These are phyloP conservation scores for Plagodis pulveraria DNA, from an alignment of 2,888 invertebrate genomes.

Conservation along the genomic window DNA sequence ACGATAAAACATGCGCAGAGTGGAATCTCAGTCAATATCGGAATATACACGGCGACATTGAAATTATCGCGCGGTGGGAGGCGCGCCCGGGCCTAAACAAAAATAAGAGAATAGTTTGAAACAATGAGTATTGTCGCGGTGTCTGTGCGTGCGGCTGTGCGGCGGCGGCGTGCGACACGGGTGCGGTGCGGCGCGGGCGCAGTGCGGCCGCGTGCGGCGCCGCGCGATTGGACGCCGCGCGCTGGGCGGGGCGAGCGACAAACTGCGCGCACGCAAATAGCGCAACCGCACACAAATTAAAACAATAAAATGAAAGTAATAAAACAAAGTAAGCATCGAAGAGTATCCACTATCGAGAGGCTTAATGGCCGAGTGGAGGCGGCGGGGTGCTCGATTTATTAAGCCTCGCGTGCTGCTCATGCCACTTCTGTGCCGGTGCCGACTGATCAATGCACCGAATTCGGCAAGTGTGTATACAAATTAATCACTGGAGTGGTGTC, in stretches of 20 bases:
- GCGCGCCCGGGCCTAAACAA: constrained; percentile 66
- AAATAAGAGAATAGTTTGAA: constrained; percentile 76
- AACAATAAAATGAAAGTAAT: constrained; percentile 84
- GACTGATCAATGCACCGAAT: constrained; percentile 48
- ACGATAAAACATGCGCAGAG: constrained; percentile 76
- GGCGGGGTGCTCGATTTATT: constrained; percentile 71
- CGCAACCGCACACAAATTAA: constrained; percentile 84
- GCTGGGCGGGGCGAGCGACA: constrained; percentile 75
- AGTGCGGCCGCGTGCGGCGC: constrained; percentile 55
- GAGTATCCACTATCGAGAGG: constrained; percentile 76
- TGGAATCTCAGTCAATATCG: constrained; percentile 82
- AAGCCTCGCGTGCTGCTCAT: constrained; percentile 46
- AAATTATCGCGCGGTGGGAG: constrained; percentile 83
- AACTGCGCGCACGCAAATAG: constrained; percentile 84
- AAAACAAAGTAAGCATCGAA: constrained; percentile 79
- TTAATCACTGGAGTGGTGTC: constrained; percentile 11
- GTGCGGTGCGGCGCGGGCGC: constrained; percentile 51
- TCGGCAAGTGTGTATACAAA: constrained; percentile 38
- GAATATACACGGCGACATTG: constrained; percentile 79
- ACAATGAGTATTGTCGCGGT: constrained; percentile 81
- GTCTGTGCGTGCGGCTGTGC: constrained; percentile 50
- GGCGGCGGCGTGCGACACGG: constrained; percentile 41
- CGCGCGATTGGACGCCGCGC: constrained; percentile 72
- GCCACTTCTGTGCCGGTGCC: constrained; percentile 12
- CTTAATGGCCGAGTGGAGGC: constrained; percentile 81